phyloP scores from a whole-genome alignment of 2,888 invertebrate species.

The Oscheius onirici region DNA sequence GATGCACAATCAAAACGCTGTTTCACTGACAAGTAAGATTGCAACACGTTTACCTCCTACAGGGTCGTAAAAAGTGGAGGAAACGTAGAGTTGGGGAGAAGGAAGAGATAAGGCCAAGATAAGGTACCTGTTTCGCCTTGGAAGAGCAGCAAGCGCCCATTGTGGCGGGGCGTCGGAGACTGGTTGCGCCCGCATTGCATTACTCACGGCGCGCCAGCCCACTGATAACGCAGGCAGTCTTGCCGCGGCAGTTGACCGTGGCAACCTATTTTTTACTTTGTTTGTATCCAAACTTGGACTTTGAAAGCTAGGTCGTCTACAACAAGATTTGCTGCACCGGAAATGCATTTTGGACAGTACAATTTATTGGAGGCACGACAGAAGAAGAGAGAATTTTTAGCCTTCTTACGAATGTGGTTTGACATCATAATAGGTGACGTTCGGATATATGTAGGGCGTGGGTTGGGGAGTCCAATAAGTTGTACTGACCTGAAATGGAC shows the following conservation, averaged over 20 bases:
- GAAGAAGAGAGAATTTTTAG: background rate
- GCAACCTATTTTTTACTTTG: background rate
- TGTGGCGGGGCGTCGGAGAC: conserved; percentile 37
- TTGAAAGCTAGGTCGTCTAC: too few species aligned
- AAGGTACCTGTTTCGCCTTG: conserved; percentile 51
- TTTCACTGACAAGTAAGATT: too few species aligned
- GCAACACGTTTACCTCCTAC: too few species aligned
- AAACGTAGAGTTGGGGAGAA: background rate
- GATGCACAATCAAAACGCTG: too few species aligned
- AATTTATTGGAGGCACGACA: background rate
- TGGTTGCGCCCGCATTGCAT: conserved; percentile 35
- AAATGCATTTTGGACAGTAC: too few species aligned
- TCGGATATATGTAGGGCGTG: conserved; percentile 34
- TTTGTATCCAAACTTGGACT: too few species aligned
- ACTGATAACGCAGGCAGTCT: conserved; percentile 32
- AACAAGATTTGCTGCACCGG: too few species aligned
- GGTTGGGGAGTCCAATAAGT: conserved; percentile 29
- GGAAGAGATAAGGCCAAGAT: conserved; percentile 23
- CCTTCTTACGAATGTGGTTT: conserved; percentile 21
- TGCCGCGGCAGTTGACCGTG: conserved; percentile 19
- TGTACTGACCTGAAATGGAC: conserved; percentile 21
- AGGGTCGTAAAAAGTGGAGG: background rate
- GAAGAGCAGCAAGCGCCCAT: conserved; percentile 59
- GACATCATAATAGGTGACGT: conserved; percentile 33
- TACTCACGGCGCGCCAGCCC: conserved; percentile 33